These are phyloP conservation scores for Panurus biarmicus DNA, from an alignment of 2,113 vertebrate genomes.

Conservation along the genomic window DNA sequence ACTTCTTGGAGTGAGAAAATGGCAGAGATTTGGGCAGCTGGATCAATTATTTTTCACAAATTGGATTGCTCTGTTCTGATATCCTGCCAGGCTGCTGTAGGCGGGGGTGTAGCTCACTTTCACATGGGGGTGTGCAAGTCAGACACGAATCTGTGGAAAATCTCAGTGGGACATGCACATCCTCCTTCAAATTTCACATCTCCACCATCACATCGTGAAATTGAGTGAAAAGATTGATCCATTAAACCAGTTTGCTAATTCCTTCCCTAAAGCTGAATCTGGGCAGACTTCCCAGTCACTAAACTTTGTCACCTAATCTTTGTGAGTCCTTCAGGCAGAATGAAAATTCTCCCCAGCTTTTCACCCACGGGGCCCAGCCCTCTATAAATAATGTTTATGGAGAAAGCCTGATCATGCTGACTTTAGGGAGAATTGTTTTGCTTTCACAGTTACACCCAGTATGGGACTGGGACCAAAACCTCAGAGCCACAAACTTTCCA, in stretches of 20 bases:
- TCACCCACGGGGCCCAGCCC: neutral
- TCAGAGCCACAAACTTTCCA: neutral
- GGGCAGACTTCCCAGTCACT: conserved; percentile 18
- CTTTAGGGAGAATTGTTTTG: conserved; percentile 10
- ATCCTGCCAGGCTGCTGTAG: neutral
- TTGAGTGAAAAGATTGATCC: neutral
- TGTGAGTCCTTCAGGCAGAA: neutral
- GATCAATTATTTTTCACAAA: neutral
- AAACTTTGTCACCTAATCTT: conserved; percentile 10
- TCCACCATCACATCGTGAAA: neutral
- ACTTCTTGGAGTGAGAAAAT: neutral
- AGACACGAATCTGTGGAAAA: neutral
- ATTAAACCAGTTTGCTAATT: neutral
- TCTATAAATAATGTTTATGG: neutral
- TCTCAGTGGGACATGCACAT: neutral
- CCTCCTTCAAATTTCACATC: neutral
- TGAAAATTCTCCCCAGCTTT: conserved; percentile 11
- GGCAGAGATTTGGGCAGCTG: neutral
- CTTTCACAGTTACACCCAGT: conserved; percentile 12
- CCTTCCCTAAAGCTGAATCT: neutral
- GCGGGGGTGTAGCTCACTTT: neutral
- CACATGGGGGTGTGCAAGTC: neutral
- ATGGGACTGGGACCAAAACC: neutral
- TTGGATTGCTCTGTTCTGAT: neutral
- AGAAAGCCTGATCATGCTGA: neutral